Evolutionary conservation across 2,113 vertebrate genomes (phyloP).

Genomic region (Tapirus terrestris): DNA sequence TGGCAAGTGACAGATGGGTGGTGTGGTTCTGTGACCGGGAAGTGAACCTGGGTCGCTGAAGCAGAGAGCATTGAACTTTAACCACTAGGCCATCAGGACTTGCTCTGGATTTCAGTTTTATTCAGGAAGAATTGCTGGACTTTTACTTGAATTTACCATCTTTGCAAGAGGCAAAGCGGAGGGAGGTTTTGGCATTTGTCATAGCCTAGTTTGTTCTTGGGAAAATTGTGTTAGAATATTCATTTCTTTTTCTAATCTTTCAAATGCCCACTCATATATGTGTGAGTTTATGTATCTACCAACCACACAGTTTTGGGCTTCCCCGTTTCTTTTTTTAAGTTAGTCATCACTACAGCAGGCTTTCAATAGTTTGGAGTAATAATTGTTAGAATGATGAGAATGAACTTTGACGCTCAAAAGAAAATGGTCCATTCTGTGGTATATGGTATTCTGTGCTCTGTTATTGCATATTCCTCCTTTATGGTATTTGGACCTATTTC

Average conservation of each 20-base stretch:
- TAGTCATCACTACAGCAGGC: not conserved
- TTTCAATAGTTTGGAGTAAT: not conserved
- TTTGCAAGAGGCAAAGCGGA: not conserved
- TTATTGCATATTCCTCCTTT: not conserved
- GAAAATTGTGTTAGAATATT: not conserved
- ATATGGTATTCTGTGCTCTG: not conserved
- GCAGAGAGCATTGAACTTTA: no score
- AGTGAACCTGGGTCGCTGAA: no score
- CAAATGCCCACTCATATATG: not conserved
- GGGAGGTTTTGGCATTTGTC: not conserved
- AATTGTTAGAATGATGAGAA: not conserved
- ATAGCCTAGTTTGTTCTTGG: not conserved
- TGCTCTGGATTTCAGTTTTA: slow-evolving; percentile 2
- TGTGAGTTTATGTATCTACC: not conserved
- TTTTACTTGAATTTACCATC: slow-evolving; percentile 36
- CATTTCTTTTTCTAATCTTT: not conserved
- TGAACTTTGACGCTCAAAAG: not conserved
- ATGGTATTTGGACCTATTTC: not conserved
- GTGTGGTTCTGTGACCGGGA: no score
- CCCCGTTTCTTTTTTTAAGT: not conserved
- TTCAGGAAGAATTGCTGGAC: not conserved
- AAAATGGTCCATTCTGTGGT: not conserved
- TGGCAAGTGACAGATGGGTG: no score
- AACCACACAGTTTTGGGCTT: not conserved
- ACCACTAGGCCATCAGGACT: no score